phyloP scores from a whole-genome alignment of 2,797 vertebrate genomes.

The Nyctalus aviator region DNA sequence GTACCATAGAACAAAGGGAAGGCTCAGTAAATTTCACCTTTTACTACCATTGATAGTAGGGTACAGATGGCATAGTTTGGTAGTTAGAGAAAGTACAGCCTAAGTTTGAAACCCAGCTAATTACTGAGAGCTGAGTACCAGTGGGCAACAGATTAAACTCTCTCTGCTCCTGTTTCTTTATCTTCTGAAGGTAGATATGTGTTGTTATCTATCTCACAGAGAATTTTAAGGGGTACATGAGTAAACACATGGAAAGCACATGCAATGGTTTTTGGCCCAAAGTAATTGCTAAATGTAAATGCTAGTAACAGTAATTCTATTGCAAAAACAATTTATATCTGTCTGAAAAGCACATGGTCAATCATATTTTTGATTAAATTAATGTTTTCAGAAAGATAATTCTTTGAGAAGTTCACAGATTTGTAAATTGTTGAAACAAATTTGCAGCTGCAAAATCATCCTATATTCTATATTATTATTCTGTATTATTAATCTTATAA shows the following conservation, averaged over 20 bases:
- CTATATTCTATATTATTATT: slow-evolving; percentile 9
- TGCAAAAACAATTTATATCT: slow-evolving; percentile 26
- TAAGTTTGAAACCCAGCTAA: background rate
- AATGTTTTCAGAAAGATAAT: background rate
- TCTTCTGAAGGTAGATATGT: background rate
- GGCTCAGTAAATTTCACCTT: background rate
- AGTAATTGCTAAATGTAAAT: background rate
- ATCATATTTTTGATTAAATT: background rate
- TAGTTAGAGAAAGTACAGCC: background rate
- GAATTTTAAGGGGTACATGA: background rate
- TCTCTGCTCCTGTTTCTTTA: background rate
- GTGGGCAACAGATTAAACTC: background rate
- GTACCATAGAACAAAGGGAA: background rate
- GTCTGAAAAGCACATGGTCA: background rate
- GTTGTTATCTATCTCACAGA: background rate
- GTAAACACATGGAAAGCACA: background rate
- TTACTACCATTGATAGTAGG: background rate
- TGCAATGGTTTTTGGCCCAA: background rate
- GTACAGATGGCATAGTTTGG: background rate
- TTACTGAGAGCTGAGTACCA: background rate
- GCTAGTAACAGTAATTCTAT: background rate
- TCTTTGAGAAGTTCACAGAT: slow-evolving; percentile 13
- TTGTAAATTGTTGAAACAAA: slow-evolving; percentile 24
- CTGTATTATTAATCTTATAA: background rate
- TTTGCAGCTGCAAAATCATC: background rate